These are phyloP conservation scores for Drosophila baimaii DNA, from an alignment of 1,140 invertebrate genomes.

Conservation along the genomic window DNA sequence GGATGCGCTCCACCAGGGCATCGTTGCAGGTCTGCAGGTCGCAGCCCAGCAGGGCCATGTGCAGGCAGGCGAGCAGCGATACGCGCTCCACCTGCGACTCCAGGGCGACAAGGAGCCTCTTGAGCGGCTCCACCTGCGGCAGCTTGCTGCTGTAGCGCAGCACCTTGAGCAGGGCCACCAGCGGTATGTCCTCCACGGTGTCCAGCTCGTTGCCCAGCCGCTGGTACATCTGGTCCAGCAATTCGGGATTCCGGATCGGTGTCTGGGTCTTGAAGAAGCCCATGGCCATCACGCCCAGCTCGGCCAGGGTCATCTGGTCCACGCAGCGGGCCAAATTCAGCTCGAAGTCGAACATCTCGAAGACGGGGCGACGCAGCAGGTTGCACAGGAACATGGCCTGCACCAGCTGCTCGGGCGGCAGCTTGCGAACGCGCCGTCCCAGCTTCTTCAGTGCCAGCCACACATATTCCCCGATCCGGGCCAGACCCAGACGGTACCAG, in stretches of 20 bases:
- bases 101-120: conserved; percentile 73
- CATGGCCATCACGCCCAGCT: conserved; percentile 86
- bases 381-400: conserved; percentile 86
- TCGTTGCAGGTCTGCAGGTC: conserved; percentile 84
- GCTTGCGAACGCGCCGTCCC: conserved; percentile 80
- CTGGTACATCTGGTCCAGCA: conserved; percentile 84
- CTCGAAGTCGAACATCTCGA: conserved; percentile 86
- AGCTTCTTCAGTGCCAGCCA: conserved; percentile 85
- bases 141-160: conserved; percentile 83
- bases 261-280: conserved; percentile 87
- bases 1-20: conserved; percentile 73
- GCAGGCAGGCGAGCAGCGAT: conserved; percentile 84
- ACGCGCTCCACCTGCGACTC: conserved; percentile 83
- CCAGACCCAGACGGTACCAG: conserved; percentile 85
- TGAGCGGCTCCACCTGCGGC: conserved; percentile 62
- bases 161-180: conserved; percentile 86
- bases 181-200: conserved; percentile 84
- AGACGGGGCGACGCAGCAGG: conserved; percentile 77
- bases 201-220: conserved; percentile 80
- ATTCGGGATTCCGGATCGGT: conserved; percentile 83
- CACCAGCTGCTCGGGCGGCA: conserved; percentile 85
- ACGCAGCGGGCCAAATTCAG: conserved; percentile 83
- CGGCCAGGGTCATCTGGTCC: conserved; percentile 85
- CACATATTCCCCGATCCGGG: conserved; percentile 83
- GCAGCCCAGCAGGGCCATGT: conserved; percentile 86